Percentiles rank a stretch among this genome's conserved stretches.
phyloP scores from a whole-genome alignment of 2,888 invertebrate species.

The Actias luna region DNA sequence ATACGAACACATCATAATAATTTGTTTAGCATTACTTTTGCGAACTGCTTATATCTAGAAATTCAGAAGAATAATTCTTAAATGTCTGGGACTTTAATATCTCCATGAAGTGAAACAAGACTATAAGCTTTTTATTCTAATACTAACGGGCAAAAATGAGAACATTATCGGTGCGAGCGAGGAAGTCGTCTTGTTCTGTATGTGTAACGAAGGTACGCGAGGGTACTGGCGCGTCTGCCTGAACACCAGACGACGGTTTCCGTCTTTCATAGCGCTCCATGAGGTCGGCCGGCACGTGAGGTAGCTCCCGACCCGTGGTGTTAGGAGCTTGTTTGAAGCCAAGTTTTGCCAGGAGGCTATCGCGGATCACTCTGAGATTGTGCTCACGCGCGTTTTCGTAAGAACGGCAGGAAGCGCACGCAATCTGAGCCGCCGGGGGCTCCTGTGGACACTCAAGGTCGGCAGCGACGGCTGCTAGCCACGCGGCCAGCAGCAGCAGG shows the following conservation, averaged over 20 bases:
- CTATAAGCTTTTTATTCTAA: constrained; percentile 28
- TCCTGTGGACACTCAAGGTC: constrained; percentile 69
- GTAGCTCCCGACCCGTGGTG: constrained; percentile 81
- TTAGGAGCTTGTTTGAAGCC: constrained; percentile 84
- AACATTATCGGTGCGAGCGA: constrained; percentile 85
- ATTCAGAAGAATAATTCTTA: neutral
- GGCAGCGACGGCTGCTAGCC: constrained; percentile 72
- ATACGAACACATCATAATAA: neutral
- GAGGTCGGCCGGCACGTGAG: constrained; percentile 81
- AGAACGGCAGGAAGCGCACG: constrained; percentile 80
- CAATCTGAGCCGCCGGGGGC: constrained; percentile 51
- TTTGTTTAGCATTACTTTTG: neutral
- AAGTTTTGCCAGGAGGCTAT: constrained; percentile 83
- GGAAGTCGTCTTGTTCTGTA: constrained; percentile 85
- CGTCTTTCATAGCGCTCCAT: constrained; percentile 76
- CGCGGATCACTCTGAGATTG: constrained; percentile 84
- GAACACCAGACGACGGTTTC: constrained; percentile 81
- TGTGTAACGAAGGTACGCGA: constrained; percentile 77
- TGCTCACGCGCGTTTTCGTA: constrained; percentile 82
- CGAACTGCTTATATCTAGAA: neutral
- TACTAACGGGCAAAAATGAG: constrained; percentile 86
- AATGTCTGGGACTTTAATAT: neutral
- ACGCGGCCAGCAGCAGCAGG: constrained; percentile 79
- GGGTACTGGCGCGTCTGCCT: constrained; percentile 82
- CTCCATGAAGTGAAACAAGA: neutral